Conservation (phyloP, 2,113 vertebrate genomes). For the Panurus biarmicus region DNA sequence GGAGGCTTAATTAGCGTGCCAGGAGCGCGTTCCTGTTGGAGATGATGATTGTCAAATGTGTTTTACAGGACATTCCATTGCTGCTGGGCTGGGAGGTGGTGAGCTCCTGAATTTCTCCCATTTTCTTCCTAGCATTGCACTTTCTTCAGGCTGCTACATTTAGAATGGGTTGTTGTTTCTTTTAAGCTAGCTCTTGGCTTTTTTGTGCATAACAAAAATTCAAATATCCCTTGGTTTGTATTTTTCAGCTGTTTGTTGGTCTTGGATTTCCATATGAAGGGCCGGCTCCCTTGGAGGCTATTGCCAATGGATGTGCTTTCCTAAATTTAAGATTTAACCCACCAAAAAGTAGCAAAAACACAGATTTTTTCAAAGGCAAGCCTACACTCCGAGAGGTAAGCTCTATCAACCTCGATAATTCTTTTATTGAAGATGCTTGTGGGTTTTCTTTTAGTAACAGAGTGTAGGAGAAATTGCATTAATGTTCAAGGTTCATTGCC, state of each 20-base stretch:
- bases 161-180: background rate
- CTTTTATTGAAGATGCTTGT: background rate
- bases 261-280: constrained; percentile 97
- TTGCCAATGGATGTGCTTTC: constrained; percentile 96
- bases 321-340: constrained; percentile 93
- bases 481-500: background rate
- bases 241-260: constrained; percentile 91
- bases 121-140: background rate
- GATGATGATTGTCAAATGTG: constrained; percentile 60
- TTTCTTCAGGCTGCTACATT: background rate
- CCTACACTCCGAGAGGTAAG: constrained; percentile 95
- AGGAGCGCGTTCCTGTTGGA: background rate
- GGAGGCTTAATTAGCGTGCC: background rate
- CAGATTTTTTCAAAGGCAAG: constrained; percentile 98
- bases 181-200: background rate
- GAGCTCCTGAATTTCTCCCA: background rate
- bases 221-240: background rate
- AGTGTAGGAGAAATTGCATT: background rate
- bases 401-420: background rate
- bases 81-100: background rate
- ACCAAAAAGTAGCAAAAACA: constrained; percentile 98
- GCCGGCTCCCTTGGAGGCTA: constrained; percentile 92
- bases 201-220: background rate
- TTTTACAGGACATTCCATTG: background rate
- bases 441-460: background rate